A percentile compares a stretch with the other conserved stretches of the same genome.
Evolutionary conservation across 2,888 invertebrate species (phyloP).

Genomic region (Patella depressa): DNA sequence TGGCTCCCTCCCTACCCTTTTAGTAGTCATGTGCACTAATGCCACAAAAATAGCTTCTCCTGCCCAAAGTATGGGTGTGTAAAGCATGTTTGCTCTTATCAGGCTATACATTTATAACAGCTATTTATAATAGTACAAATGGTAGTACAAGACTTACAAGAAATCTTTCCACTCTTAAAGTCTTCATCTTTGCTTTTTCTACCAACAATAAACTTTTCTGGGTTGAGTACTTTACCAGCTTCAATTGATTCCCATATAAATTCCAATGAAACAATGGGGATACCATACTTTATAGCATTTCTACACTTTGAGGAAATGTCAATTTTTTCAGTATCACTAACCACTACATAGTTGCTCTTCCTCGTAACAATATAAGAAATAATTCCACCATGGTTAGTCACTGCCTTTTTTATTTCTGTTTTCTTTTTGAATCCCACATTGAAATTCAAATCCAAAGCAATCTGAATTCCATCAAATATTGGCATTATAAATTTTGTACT

Average conservation of each 20-base stretch:
- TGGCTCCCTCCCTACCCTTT: too few species aligned
- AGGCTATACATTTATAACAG: too few species aligned
- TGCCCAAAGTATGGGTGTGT: too few species aligned
- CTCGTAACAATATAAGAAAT: conserved; percentile 66
- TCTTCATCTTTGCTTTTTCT: conserved; percentile 60
- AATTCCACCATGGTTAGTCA: conserved; percentile 66
- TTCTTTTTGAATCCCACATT: conserved; percentile 61
- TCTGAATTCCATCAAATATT: conserved; percentile 52
- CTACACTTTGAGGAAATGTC: conserved; percentile 65
- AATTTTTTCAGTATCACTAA: conserved; percentile 58
- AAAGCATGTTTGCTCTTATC: too few species aligned
- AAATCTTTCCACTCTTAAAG: conserved; percentile 63
- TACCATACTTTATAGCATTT: conserved; percentile 61
- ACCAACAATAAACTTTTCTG: conserved; percentile 55
- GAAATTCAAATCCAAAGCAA: conserved; percentile 61
- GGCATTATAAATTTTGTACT: conserved; percentile 21
- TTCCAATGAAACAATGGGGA: conserved; percentile 62
- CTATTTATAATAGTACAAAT: too few species aligned
- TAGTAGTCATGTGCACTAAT: too few species aligned
- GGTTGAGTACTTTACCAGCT: conserved; percentile 42
- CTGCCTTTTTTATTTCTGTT: conserved; percentile 51
- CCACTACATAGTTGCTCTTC: conserved; percentile 64
- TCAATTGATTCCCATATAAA: conserved; percentile 58
- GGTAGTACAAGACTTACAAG: conserved; percentile 27
- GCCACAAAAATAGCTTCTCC: too few species aligned